Base-by-base conservation (phyloP, 2,797 vertebrate species). In the Acanthurus leucopareius region DNA sequence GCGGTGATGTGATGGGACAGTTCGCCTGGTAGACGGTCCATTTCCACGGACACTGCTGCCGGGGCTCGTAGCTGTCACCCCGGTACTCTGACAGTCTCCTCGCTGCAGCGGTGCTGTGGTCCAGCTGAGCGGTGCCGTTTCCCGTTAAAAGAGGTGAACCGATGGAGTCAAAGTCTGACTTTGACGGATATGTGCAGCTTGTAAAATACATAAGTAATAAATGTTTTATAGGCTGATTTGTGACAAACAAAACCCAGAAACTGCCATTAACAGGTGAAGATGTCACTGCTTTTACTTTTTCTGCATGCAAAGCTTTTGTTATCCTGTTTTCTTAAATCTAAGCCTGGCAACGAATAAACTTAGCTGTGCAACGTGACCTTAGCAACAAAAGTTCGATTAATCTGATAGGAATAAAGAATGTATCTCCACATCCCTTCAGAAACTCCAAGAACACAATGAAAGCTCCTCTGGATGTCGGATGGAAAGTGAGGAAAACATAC, bases 161-260 rank as follows among this genome's bases (percentile, higher is more conserved):
- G 14, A 70, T 49, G 40, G 84, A 57, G 63, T 62, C 71, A 38
- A 80, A 85, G 60, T 86, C 83, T 14, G 85, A 60, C 52, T 78
- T 76, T 35, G 83, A 69, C 53, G 73, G 25, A 44, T 42, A 78
- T 6, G 62, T 62, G 73, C 85, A 83, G 79, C 63, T 82, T 10
- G 84, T 79, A 42, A 84, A 87, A 88, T 89, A 91, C 88, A 88
- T 89, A 58, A 56, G 62, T 16, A 22, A 38, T 60, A 49, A 0
- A 25, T 44, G 28, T 14, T 32, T 32, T 32, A 32, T 32, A 32
- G 28, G 28, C 28, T 32, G 28, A 32, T 32, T 0, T 32, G 28
- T 32, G 28, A 32, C 19, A 13, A 40, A 62, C 11, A 67, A 53
- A 53, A 56, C 4, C 25, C 19, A 22, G 2, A 51, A n/a, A 28